Evolutionary conservation across 2,113 vertebrate genomes (phyloP), one percentile per base, ranked within the genome.

Genomic region (Puffinus mauretanicus): DNA sequence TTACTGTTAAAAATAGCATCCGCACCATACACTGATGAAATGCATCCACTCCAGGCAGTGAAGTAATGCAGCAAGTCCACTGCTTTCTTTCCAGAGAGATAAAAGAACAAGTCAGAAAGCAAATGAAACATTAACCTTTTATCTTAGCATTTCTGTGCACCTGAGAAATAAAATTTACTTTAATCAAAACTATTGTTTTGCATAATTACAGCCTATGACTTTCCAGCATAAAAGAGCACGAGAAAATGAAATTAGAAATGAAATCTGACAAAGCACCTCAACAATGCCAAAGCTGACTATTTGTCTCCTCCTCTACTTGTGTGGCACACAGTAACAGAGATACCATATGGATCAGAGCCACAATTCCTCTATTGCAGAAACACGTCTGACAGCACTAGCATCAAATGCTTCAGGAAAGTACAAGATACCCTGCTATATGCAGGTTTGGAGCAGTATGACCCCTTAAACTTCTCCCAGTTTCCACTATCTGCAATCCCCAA

Each of bases 31-130:
- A 16, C 95, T 95, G 94, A 82, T 98, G 98, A 98, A 98, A 98
- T 95, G 96, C 97, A 98, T 97, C 97, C 91, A 82, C 91, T 96
- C 95, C 90, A 93, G 95, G 97, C 92, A 80, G 91, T 88, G 97
- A 97, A 95, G 94, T 94, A 93, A 92, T 90, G 96, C 83, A 93
- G 82, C 85, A 91, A 88, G 94, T 54, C 86, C 73, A 70, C 49
- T 55, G 91, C 60, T 58, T 19, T n/a, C 44, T 67, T 78, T 51
- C 71, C 91, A 86, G 83, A 6, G 85, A 89, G 42, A 69, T 51
- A 73, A 93, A 82, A 88, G 61, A 96, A 84, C 16, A 57, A 89
- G 30, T 11, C 29, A 71, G 38, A 83, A 87, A 76, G 55, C 54
- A 93, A 93, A 93, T 27, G 6, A 73, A 92, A 51, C 36, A 12